Conservation (phyloP, 2,113 vertebrate genomes). For the Ammodytes marinus region DNA sequence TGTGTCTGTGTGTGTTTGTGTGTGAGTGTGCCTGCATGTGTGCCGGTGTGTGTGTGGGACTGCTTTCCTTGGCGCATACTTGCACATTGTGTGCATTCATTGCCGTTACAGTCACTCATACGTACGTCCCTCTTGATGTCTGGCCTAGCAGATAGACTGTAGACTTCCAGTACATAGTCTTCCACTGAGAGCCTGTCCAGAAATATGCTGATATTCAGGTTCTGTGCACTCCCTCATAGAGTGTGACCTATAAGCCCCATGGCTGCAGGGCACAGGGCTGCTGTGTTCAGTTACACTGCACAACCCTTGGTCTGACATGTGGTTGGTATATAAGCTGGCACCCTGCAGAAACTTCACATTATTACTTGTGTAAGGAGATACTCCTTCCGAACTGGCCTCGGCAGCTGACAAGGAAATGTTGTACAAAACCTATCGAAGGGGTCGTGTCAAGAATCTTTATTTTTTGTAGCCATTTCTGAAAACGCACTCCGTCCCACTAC, state of each 20-base stretch:
- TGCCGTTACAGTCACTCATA: conserved; percentile 11
- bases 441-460: not conserved
- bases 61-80: conserved; percentile 16
- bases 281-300: conserved; percentile 51
- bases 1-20: not conserved
- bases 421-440: not conserved
- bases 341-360: conserved; percentile 36
- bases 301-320: conserved; percentile 53
- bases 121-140: conserved; percentile 30
- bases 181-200: conserved; percentile 45
- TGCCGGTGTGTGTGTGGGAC: not conserved
- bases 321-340: conserved; percentile 41
- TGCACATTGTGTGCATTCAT: conserved; percentile 36
- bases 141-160: conserved; percentile 47
- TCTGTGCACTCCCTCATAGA: conserved; percentile 56
- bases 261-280: conserved; percentile 58
- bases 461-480: not conserved
- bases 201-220: conserved; percentile 86
- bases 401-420: conserved; percentile 34
- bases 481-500: not conserved
- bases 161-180: conserved; percentile 50
- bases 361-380: conserved; percentile 44
- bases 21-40: not conserved
- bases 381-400: not conserved
- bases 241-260: conserved; percentile 68